Evolutionary conservation across 2,888 invertebrate genomes (phyloP), one percentile per base, ranked within the genome.

Genomic region (Ochropacha duplaris): DNA sequence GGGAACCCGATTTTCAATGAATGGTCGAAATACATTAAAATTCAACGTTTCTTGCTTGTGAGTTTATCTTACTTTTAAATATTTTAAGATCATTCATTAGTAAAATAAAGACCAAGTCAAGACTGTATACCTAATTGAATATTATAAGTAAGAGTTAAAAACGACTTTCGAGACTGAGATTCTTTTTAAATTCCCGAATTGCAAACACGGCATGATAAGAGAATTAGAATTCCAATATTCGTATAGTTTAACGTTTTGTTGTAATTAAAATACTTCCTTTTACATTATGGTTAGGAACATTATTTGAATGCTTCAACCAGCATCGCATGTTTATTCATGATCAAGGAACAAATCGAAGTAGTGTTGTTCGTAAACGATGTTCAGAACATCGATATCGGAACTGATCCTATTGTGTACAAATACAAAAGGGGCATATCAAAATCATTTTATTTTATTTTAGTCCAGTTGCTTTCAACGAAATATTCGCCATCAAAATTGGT

Each of bases 201-300:
- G 44, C 44, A 44, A 44, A 44, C 44, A 44, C 9, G 19, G 2
- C 44, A 19, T 19, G 16, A 19, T 44, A 44, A 44, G 44, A 19
- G 19, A 2, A 44, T 19, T 44, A 44, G 44, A 44, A 44, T 44
- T 44, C 44, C 44, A 6, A 44, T 6, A 16, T 44, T 44, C 44
- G 19, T 28, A 31, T 52, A 16, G 16, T 52, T 52, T 16, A 52
- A 24, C 34, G 34, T 52, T 34, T 22, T 34, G 24, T 50, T 24
- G 50, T 52, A 34, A 52, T 52, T 52, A 52, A 31, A 52, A 52
- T 52, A 52, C n/a, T 52, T 34, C 34, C 34, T 52, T 31, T 34
- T 19, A 31, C 14, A 50, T 50, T 24, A 24, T 50, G 31, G 34
- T 14, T 52, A 34, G 24, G 52, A 19, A 19, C n/a, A 28, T 52